phyloP scores from a whole-genome alignment of 2,888 invertebrate genomes.

The Junonia oenone region DNA sequence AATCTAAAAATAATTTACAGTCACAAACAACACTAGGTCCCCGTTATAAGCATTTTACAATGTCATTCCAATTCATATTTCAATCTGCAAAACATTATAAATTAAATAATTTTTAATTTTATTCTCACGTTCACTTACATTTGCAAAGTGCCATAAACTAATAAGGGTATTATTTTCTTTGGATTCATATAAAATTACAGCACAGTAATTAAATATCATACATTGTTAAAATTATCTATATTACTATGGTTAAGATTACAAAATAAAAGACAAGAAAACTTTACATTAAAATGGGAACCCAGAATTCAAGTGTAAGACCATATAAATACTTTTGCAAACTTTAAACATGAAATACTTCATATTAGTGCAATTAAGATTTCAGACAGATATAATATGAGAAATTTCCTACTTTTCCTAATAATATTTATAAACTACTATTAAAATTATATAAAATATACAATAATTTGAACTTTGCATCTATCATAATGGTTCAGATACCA shows the following conservation, averaged over 20 bases:
- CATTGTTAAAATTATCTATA: slow-evolving; percentile 12
- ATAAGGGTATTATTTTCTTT: slow-evolving; percentile 6
- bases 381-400: slow-evolving; percentile 37
- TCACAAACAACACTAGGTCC: slow-evolving; percentile 28
- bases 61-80: not conserved
- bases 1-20: slow-evolving; percentile 23
- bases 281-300: slow-evolving; percentile 15
- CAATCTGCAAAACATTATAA: not conserved
- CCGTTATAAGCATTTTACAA: slow-evolving; percentile 20
- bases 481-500: slow-evolving; percentile 26
- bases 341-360: slow-evolving; percentile 28
- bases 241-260: slow-evolving; percentile 5
- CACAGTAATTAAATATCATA: not conserved
- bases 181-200: slow-evolving; percentile 8
- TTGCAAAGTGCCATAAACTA: slow-evolving; percentile 3
- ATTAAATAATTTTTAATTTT: not conserved
- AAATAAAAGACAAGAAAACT: slow-evolving; percentile 3
- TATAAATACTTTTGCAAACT: slow-evolving; percentile 24
- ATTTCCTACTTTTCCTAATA: slow-evolving; percentile 54
- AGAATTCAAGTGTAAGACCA: slow-evolving; percentile 13
- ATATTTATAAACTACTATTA: slow-evolving; percentile 33
- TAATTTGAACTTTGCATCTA: slow-evolving; percentile 41
- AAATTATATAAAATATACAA: slow-evolving; percentile 42
- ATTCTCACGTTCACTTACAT: not conserved
- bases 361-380: slow-evolving; percentile 36